phyloP scores from a whole-genome alignment of 2,888 invertebrate genomes.

The Leptinotarsa haldemani region DNA sequence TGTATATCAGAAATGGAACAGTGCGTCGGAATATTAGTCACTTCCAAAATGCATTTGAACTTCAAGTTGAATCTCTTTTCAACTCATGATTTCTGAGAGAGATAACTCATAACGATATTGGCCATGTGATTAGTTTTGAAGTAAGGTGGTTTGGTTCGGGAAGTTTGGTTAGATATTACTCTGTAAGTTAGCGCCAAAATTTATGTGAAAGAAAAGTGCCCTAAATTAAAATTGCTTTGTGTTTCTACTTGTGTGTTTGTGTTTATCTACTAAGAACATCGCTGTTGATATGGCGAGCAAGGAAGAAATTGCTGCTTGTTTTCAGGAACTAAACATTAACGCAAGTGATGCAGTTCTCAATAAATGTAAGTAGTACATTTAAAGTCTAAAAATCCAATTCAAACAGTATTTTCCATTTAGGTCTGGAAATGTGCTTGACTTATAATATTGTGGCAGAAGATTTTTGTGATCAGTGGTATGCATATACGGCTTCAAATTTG shows the following conservation, averaged over 20 bases:
- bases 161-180: background rate
- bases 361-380: slow-evolving; percentile 68
- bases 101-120: background rate
- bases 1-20: no score
- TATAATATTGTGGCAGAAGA: slow-evolving; percentile 76
- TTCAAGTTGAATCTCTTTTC: background rate
- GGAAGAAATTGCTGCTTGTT: slow-evolving; percentile 51
- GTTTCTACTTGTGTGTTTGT: slow-evolving; percentile 6
- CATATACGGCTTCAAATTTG: slow-evolving; percentile 76
- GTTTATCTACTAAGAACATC: slow-evolving; percentile 11
- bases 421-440: slow-evolving; percentile 74
- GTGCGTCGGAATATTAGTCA: no score
- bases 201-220: slow-evolving; percentile 8
- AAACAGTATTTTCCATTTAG: slow-evolving; percentile 55
- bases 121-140: background rate
- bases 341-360: slow-evolving; percentile 69
- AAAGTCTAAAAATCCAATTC: background rate
- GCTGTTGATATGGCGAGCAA: slow-evolving; percentile 45
- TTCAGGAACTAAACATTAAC: slow-evolving; percentile 55
- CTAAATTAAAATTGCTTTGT: background rate
- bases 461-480: slow-evolving; percentile 83
- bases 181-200: slow-evolving; percentile 38
- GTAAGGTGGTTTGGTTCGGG: background rate
- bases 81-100: background rate
- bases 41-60: no score